These are phyloP conservation scores for Propsilocerus akamusi DNA, from an alignment of 1,140 invertebrate species.

Conservation along the genomic window DNA sequence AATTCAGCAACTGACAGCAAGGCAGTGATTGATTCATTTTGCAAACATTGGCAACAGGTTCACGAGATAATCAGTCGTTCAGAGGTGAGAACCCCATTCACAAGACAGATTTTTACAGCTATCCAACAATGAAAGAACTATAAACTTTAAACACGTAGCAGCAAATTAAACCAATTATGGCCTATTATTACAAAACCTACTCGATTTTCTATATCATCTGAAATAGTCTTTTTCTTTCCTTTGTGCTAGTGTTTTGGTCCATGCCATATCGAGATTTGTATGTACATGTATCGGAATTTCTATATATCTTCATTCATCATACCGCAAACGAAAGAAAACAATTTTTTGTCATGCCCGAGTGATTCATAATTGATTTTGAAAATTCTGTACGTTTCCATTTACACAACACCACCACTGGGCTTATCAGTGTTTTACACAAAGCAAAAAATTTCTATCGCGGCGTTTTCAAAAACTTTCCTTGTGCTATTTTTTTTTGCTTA, in stretches of 20 bases:
- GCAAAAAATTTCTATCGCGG: neutral
- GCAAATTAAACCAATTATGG: neutral
- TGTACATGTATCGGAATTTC: no score
- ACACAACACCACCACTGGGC: neutral
- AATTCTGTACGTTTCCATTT: neutral
- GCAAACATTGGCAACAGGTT: conserved; percentile 87
- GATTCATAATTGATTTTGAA: neutral
- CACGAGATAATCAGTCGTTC: conserved; percentile 60
- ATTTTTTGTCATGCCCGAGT: neutral
- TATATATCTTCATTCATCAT: no score
- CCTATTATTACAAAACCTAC: neutral
- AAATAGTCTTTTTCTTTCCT: neutral
- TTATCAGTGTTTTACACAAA: neutral
- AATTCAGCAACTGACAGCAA: conserved; percentile 37
- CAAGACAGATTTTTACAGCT: neutral
- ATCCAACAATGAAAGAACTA: neutral
- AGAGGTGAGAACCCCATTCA: conserved; percentile 24
- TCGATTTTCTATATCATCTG: neutral
- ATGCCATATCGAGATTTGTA: no score
- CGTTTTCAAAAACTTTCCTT: neutral
- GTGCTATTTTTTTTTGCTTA: neutral
- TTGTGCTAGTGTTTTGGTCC: no score
- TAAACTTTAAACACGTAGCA: neutral
- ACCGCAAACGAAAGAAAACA: neutral
- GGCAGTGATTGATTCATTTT: conserved; percentile 80